Evolutionary conservation across 2,797 vertebrate genomes (phyloP), one percentile per base, ranked within the genome.

Genomic region (Erpetoichthys calabaricus): DNA sequence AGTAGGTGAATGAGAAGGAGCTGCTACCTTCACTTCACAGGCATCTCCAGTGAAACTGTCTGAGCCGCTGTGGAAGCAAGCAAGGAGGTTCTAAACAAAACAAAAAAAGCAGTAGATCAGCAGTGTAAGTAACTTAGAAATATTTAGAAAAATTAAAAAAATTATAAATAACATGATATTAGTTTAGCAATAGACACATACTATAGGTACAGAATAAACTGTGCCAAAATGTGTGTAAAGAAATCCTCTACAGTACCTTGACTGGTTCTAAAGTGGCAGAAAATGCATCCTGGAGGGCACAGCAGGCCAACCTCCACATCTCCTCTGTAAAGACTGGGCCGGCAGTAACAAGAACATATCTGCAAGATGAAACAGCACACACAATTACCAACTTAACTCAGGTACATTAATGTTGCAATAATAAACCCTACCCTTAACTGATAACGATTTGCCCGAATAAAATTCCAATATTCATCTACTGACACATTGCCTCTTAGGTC

Each of bases 301-400:
- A 96, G 73, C 94, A 97, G 1, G 95, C 91, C 57, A 98, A 77
- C 60, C 93, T 80, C 95, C 95, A 99, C 95, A 99, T 98, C 63
- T 98, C 95, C 57, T 99, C 94, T 0, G 91, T 94, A 69, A 99
- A 97, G 66, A 94, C 90, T 0, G 95, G 94, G 6, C 94, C 95
- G 0, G 91, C 92, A 0, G 91, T 94, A 73, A 99, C 92, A 45
- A 97, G 67, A 51, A 97, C 89, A 1, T 97, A 98, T 70, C 94
- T 98, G 74, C 43, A 67, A 3, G 44, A 57, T 10, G 25, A 63
- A 42, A 61, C 3, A 57, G 45, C 45, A 41, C 0, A 3, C 25
- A 25, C 25, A 25, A 25, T 25, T 25, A 25, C 25, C 25, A 25
- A 25, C 25, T 25, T 25, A 25, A 25, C 25, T 25, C 51, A 2